Evolutionary conservation across 2,113 vertebrate species (phyloP), one percentile per base, ranked within the genome.

Genomic region (Scomber japonicus): DNA sequence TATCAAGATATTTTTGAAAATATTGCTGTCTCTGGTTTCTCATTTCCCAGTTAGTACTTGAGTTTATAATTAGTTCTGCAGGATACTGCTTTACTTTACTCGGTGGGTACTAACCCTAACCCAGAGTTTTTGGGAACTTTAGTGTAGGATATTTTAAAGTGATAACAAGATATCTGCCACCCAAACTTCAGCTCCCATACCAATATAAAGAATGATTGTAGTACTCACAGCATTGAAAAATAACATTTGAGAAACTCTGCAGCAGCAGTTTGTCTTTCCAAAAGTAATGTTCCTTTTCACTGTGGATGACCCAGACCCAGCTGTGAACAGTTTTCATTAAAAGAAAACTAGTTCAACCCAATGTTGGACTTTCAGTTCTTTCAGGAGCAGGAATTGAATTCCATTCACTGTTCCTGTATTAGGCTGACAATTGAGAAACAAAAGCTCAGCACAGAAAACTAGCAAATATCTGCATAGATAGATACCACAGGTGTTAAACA

Each of bases 201-300:
- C 35, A 40, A 40, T 40, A 40, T 9, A 40, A 40, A 40, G 35
- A 40, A 40, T 40, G 35, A 40, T 40, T 40, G 35, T 40, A 40
- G 35, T 40, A 9, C 35, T 53, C 15, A 51, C 5, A 19, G 46
- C 0, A 40, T 45, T 51, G 14, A 12, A 35, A 51, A 71, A 35
- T 17, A 2, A 65, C 45, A 66, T 35, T 44, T 57, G 30, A 49
- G 3, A 27, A n/a, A n/a, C 16, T 70, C 35, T 40, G 35, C 51
- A 17, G 11, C 9, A 24, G 70, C 21, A 60, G 4, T 31, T n/a
- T 27, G 14, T 56, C 13, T 56, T 12, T 11, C 24, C 13, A 11
- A 71, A 75, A 70, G 46, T 21, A 45, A 40, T 54, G 21, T 53
- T 14, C 24, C 9, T 71, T 60, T 19, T 30, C 21, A 16, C 11